These are phyloP conservation scores for Carcharodon carcharias DNA, from an alignment of 2,797 vertebrate genomes.

Conservation along the genomic window DNA sequence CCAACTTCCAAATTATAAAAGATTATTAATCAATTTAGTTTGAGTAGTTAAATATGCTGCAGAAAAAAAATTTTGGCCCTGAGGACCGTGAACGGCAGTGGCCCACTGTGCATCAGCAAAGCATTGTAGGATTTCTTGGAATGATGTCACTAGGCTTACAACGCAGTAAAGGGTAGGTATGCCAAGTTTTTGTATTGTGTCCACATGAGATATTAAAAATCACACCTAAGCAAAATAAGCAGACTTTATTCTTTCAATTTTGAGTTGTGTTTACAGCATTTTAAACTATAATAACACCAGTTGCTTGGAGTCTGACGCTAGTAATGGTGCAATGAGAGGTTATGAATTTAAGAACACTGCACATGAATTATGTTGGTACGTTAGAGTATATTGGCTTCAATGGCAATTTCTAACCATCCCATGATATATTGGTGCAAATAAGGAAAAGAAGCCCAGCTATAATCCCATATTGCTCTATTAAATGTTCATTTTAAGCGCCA, in stretches of 20 bases:
- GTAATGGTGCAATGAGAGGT: background rate
- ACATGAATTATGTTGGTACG: background rate
- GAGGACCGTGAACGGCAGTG: background rate
- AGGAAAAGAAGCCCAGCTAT: background rate
- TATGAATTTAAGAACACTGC: background rate
- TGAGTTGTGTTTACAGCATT: background rate
- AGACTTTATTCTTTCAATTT: background rate
- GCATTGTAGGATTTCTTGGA: background rate
- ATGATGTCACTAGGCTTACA: background rate
- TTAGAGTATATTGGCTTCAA: background rate
- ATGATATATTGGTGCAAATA: background rate
- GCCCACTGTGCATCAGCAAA: background rate
- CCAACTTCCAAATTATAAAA: background rate
- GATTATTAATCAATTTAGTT: background rate
- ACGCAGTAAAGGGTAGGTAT: background rate
- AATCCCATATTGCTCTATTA: background rate
- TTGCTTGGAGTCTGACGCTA: background rate
- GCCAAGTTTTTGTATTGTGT: background rate
- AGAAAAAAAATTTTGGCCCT: background rate
- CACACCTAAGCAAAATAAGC: background rate
- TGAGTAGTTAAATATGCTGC: background rate
- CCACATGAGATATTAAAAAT: background rate
- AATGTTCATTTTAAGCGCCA: too few species aligned
- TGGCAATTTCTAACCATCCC: background rate
- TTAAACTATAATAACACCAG: background rate